These are phyloP conservation scores for Oncorhynchus keta DNA, from an alignment of 2,113 vertebrate genomes.

Conservation along the genomic window DNA sequence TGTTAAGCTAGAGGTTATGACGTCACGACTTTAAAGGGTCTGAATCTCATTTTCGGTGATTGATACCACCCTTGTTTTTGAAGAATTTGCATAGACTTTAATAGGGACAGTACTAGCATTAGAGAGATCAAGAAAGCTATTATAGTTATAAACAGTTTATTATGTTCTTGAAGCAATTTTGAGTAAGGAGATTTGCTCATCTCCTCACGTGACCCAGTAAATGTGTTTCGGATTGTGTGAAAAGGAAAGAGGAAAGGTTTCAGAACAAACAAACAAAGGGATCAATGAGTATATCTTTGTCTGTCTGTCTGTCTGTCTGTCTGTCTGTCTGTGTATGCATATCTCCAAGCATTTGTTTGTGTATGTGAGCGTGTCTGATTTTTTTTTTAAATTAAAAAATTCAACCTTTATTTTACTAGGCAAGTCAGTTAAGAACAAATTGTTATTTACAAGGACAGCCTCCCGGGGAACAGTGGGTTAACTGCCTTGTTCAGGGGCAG, in stretches of 20 bases:
- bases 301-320: constrained; percentile 4
- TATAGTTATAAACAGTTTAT: not conserved
- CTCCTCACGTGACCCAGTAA: not conserved
- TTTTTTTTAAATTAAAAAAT: too few relatives aligned
- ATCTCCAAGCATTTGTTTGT: constrained; percentile 38
- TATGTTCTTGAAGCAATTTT: not conserved
- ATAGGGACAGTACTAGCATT: not conserved
- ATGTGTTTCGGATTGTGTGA: not conserved
- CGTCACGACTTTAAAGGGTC: not conserved
- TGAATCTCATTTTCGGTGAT: not conserved
- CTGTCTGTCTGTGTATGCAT: constrained; percentile 3
- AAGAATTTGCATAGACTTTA: not conserved
- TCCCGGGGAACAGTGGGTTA: too few relatives aligned
- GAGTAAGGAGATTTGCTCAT: not conserved
- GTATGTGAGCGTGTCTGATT: constrained; percentile 24
- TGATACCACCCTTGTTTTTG: not conserved
- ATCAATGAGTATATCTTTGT: not conserved
- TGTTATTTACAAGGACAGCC: too few relatives aligned
- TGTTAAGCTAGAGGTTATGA: not conserved
- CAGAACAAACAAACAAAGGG: not conserved
- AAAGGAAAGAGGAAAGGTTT: not conserved
- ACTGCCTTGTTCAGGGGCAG: too few relatives aligned
- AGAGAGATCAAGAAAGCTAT: not conserved
- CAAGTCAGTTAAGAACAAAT: too few relatives aligned
- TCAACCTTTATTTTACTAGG: too few relatives aligned